Conservation (phyloP, 2,113 vertebrate species). For the Scatophagus argus region DNA sequence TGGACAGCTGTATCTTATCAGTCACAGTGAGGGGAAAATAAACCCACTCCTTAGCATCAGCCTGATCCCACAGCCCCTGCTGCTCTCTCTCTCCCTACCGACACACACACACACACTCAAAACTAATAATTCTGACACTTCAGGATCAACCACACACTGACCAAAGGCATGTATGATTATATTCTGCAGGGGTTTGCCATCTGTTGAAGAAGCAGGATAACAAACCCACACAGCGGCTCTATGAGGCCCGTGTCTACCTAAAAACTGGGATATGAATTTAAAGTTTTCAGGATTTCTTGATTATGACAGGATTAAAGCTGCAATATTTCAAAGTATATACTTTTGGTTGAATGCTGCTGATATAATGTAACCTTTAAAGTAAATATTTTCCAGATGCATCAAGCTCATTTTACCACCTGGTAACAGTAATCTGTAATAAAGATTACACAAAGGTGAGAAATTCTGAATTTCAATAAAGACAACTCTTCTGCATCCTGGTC, state of each 20-base stretch:
- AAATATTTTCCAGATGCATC: background rate
- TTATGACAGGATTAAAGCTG: background rate
- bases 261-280: background rate
- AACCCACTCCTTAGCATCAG: slow-evolving; percentile 62
- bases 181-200: background rate
- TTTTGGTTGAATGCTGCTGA: too few species aligned
- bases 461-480: too few species aligned
- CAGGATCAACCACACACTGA: background rate
- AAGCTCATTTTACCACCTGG: background rate
- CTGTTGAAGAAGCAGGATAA: background rate
- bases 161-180: slow-evolving; percentile 1
- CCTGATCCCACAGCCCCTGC: slow-evolving; percentile 70
- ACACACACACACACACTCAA: slow-evolving; percentile 9
- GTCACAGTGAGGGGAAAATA: slow-evolving; percentile 75
- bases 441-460: too few species aligned
- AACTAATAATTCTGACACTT: slow-evolving; percentile 27
- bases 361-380: background rate
- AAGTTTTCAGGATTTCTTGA: background rate
- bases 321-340: background rate
- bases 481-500: too few species aligned
- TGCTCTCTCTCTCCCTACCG: slow-evolving; percentile 35
- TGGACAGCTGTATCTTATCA: slow-evolving; percentile 83
- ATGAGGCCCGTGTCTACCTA: background rate
- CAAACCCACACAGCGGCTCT: background rate
- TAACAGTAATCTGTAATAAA: too few species aligned